phyloP scores from a whole-genome alignment of 2,113 vertebrate species.

The Mandrillus leucophaeus region DNA sequence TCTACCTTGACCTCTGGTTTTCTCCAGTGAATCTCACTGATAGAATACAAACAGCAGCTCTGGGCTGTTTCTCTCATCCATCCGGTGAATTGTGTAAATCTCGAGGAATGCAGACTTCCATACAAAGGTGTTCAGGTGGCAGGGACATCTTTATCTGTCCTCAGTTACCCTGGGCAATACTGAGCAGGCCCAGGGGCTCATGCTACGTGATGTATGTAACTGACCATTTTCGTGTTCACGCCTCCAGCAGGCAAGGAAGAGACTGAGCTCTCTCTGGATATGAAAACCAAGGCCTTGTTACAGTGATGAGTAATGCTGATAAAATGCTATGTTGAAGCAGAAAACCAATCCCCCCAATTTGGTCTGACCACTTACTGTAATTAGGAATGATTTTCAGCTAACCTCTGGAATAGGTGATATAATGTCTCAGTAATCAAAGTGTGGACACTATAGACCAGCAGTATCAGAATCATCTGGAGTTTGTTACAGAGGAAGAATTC shows the following conservation, averaged over 20 bases:
- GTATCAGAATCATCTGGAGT: neutral
- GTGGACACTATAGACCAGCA: too few species aligned
- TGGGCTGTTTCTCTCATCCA: constrained; percentile 59
- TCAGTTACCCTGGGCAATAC: neutral
- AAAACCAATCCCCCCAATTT: neutral
- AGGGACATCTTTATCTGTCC: neutral
- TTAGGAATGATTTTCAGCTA: neutral
- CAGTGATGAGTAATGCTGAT: neutral
- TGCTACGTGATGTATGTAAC: neutral
- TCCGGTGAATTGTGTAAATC: neutral
- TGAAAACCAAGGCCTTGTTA: neutral
- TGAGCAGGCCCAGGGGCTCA: neutral
- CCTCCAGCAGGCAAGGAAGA: neutral
- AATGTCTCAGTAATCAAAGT: neutral
- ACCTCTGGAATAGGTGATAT: neutral
- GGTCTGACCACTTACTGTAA: neutral
- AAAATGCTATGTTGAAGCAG: neutral
- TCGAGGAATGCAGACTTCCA: neutral
- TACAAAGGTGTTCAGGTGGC: neutral
- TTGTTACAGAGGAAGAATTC: neutral
- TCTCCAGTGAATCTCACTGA: constrained; percentile 71
- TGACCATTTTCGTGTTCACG: neutral
- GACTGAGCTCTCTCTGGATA: neutral
- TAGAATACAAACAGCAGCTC: constrained; percentile 71
- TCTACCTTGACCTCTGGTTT: constrained; percentile 76